These are phyloP conservation scores for Conistra vaccinii DNA, from an alignment of 2,888 invertebrate genomes.

Conservation along the genomic window DNA sequence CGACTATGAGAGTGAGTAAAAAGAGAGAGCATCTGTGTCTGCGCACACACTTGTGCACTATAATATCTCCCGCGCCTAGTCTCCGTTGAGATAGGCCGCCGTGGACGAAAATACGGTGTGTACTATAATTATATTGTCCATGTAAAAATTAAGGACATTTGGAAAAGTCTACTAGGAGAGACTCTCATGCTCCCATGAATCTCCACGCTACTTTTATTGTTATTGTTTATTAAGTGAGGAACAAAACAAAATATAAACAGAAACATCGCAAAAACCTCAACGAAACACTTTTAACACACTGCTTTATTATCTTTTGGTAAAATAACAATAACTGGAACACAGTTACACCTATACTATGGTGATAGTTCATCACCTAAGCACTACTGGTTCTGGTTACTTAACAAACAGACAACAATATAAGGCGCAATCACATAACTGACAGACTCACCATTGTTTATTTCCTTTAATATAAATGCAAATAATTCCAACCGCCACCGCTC, in stretches of 20 bases:
- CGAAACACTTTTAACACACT: too few species aligned
- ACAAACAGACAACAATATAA: slow-evolving; percentile 11
- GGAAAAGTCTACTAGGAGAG: background rate
- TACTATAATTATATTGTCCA: too few species aligned
- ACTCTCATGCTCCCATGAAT: background rate
- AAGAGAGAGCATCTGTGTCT: too few species aligned
- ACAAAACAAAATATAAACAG: too few species aligned
- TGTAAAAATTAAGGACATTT: background rate
- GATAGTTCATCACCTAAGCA: background rate
- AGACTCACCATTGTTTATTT: slow-evolving; percentile 55
- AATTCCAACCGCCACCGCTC: slow-evolving; percentile 34
- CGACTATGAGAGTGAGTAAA: too few species aligned
- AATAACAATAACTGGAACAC: background rate
- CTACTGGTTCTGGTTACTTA: background rate
- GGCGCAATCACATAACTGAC: slow-evolving; percentile 34
- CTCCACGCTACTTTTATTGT: background rate
- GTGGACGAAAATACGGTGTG: too few species aligned
- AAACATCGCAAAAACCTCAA: too few species aligned
- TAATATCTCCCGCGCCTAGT: too few species aligned
- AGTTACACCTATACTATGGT: background rate
- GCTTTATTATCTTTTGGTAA: background rate
- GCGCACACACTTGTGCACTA: too few species aligned
- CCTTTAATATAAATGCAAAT: slow-evolving; percentile 65
- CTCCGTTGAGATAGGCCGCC: too few species aligned
- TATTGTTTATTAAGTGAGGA: background rate